Evolutionary conservation across 2,888 invertebrate genomes (phyloP), one percentile per base, ranked within the genome.

Genomic region (Aradus depressus): DNA sequence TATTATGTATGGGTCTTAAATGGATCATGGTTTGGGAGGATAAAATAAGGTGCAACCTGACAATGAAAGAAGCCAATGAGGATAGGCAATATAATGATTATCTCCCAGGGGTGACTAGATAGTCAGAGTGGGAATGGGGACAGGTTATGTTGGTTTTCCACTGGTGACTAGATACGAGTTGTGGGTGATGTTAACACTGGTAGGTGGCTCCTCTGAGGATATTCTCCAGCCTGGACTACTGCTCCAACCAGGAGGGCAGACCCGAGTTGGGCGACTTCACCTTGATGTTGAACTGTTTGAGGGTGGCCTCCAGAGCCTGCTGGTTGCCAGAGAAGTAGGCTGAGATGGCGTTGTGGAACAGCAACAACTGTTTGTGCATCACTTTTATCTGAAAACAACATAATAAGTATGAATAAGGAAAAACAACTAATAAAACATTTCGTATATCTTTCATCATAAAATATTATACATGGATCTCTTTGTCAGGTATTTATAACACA

Each of bases 291-390:
- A 96, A 96, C 73, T 95, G 93, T 63, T 91, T 87, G 60, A 96
- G 74, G 18, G 95, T 92, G 22, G 89, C 86, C 68, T 96, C 95
- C 50, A 97, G 72, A 55, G 91, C 89, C 55, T 82, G 79, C 67
- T 90, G 89, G 74, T 97, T 97, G 49, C 96, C 95, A 63, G 92
- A 90, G 72, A 95, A 96, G 72, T 95, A 97, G 5, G 95, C 93
- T 26, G 93, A 87, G 52, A 95, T 83, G 2, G 96, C 96, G 71
- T 95, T 95, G 72, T 97, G 95, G 70, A 96, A 89, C 61, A 97
- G 72, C 50, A 95, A 74, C 58, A 97, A 73, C 68, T 97, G 96
- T 68, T 96, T 96, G 72, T 95, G 93, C 95, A 97, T 95, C 61
- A 96, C 95, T 72, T 96, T 95, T 63, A 95, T 86, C 91, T 96